These are phyloP conservation scores for Drosophila rufa DNA, from an alignment of 1,140 invertebrate species.

Conservation along the genomic window DNA sequence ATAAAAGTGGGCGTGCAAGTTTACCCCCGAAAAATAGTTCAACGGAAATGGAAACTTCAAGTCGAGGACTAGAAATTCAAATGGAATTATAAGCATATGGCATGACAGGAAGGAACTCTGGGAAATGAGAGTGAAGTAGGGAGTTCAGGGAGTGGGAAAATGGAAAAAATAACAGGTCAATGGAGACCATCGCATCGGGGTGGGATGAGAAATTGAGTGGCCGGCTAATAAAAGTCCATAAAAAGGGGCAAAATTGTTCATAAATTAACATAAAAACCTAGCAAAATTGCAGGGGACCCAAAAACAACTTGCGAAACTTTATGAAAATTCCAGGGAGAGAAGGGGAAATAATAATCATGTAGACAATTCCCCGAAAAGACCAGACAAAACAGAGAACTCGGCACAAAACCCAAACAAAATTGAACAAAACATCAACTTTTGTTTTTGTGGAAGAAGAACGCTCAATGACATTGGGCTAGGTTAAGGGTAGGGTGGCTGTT, in stretches of 20 bases:
- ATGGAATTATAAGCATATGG: slow-evolving; percentile 61
- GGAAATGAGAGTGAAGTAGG: not conserved
- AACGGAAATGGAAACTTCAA: slow-evolving; percentile 77
- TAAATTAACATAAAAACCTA: slow-evolving; percentile 62
- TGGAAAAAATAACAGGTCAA: slow-evolving; percentile 11
- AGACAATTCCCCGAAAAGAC: slow-evolving; percentile 29
- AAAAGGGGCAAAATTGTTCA: slow-evolving; percentile 40
- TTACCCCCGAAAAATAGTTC: slow-evolving; percentile 62
- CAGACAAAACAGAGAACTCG: slow-evolving; percentile 41
- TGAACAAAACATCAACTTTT: slow-evolving; percentile 37
- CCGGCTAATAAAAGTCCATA: slow-evolving; percentile 28
- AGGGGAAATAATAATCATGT: slow-evolving; percentile 8
- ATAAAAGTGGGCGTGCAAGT: slow-evolving; percentile 44
- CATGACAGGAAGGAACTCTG: slow-evolving; percentile 40
- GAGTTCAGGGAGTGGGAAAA: slow-evolving; percentile 1
- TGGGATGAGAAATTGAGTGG: slow-evolving; percentile 37
- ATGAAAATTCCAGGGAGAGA: slow-evolving; percentile 20
- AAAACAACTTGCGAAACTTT: slow-evolving; percentile 12
- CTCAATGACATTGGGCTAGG: slow-evolving; percentile 54
- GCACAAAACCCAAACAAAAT: slow-evolving; percentile 53
- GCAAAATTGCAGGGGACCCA: slow-evolving; percentile 3
- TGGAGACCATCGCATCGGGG: slow-evolving; percentile 1
- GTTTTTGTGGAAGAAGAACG: slow-evolving; percentile 22
- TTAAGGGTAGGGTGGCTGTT: slow-evolving; percentile 21
- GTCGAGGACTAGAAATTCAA: slow-evolving; percentile 38